Conservation (phyloP, 2,888 invertebrate species). For the Trachelus troglodyta region DNA sequence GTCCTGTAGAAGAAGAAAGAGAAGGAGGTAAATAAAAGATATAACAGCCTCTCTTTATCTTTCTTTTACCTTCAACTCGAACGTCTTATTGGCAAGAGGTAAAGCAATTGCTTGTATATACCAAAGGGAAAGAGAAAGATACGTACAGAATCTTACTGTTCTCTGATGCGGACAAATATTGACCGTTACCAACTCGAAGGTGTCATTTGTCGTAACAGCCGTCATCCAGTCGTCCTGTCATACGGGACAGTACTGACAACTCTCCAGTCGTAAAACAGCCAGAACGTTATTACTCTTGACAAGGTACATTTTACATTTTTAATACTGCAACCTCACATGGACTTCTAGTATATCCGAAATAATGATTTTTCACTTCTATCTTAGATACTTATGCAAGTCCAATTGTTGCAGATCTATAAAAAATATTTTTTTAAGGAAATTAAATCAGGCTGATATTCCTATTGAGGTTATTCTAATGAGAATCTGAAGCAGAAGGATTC, state of each 20-base stretch:
- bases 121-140: not conserved
- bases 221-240: not conserved
- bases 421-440: too few relatives aligned
- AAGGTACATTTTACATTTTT: not conserved
- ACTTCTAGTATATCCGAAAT: not conserved
- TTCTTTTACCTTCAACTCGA: not conserved
- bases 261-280: not conserved
- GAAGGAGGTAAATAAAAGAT: not conserved
- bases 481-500: too few relatives aligned
- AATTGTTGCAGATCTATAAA: too few relatives aligned
- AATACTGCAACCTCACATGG: not conserved
- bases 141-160: not conserved
- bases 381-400: too few relatives aligned
- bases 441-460: too few relatives aligned
- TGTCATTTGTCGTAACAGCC: not conserved
- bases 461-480: too few relatives aligned
- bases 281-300: not conserved
- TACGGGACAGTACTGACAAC: not conserved
- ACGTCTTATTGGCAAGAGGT: not conserved
- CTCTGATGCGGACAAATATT: not conserved
- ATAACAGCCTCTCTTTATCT: not conserved
- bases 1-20: not conserved
- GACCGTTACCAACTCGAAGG: not conserved
- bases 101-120: not conserved
- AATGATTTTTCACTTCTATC: too few relatives aligned